Base-by-base conservation (phyloP, 2,888 invertebrate species). In the Drosophila mimetica region DNA sequence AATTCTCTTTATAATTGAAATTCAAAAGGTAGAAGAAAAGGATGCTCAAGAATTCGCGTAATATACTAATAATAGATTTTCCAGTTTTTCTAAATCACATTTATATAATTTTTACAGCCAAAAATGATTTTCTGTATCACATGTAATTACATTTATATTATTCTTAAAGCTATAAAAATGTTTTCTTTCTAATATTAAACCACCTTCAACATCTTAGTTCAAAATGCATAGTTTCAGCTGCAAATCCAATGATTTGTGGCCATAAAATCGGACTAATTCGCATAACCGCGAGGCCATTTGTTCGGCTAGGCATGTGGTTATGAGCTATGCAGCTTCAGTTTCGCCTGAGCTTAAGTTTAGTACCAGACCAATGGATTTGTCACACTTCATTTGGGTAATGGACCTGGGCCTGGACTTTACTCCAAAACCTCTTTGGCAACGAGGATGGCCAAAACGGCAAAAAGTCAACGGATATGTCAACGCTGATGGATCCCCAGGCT, bases 381-480 rank as follows among this genome's bases (percentile, higher is more conserved):
- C 61, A 59, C 48, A 59, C 60, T 47, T 61, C 46, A 61, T 61
- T 60, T 41, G 30, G 22, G 30, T 14, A 44, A 54, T 32, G 36
- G 30, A 4, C 9, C 11, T 36, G 36, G 8, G n/a, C 14, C 9
- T 14, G 8, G 36, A 8, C 2, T 14, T 2, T 14, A 1, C 36
- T 3, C 14, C 14, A 36, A 14, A 22, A 6, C 6, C 22, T 5
- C 22, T 22, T 22, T 36, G 6, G 13, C 30, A 32, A 14, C 20
- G 36, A 36, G 36, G 36, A 14, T 8, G 30, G 30, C 30, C 30
- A 14, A 37, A 14, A 20, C 4, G 22, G 3, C 22, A 41, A 13
- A n/a, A 25, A 22, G 37, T 32, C 18, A 41, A 53, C 48, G 52
- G 60, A 70, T 54, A 51, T 71, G 70, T 71, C 71, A 71, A 61